Base-by-base conservation (phyloP, 2,888 invertebrate genomes). In the Odontomyia ornata region DNA sequence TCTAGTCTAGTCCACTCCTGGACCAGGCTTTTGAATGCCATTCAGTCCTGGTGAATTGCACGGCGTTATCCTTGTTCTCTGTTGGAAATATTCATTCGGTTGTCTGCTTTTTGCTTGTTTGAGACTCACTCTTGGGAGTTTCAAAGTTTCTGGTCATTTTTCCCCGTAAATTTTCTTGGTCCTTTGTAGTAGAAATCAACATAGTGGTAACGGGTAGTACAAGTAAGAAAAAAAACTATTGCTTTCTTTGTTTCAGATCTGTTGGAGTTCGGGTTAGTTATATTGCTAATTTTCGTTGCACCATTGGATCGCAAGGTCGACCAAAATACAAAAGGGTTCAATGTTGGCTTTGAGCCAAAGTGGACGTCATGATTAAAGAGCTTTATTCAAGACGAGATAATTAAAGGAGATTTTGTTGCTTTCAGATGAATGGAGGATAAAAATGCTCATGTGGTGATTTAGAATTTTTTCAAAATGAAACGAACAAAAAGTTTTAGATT, bases 181-280 rank as follows among this genome's bases (percentile, higher is more conserved):
- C 27, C 18, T 47, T 72, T 72, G 71, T 56, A 56, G 11, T 11
- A n/a, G 46, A 72, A 72, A 72, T 72, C 71, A 72, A 56, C 71
- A 52, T 28, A 72, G 28, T 43, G 28, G 23, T 72, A 72, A 71
- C n/a, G 27, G 36, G 71, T 71, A 47, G 47, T 47, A 71, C 47
- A 47, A 72, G 56, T 25, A 47, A 72, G 56, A 56, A 56, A 52
- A 21, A n/a, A 47, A 25, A 23, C 15, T 28, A 65, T 65, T 65
- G 65, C 65, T 11, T 65, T 36, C 65, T 36, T 52, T 65, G 65
- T 65, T 65, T 65, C 21, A 27, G 18, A 65, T 30, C 18, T 27
- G 27, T 18, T 65, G 36, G 25, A 25, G 27, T 18, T 3, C 7
- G 65, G n/a, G 11, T 5, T 65, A 36, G 65, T 30, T 65, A 36